These are phyloP conservation scores for Diplodus sargus DNA, from an alignment of 2,797 vertebrate species.

Conservation along the genomic window DNA sequence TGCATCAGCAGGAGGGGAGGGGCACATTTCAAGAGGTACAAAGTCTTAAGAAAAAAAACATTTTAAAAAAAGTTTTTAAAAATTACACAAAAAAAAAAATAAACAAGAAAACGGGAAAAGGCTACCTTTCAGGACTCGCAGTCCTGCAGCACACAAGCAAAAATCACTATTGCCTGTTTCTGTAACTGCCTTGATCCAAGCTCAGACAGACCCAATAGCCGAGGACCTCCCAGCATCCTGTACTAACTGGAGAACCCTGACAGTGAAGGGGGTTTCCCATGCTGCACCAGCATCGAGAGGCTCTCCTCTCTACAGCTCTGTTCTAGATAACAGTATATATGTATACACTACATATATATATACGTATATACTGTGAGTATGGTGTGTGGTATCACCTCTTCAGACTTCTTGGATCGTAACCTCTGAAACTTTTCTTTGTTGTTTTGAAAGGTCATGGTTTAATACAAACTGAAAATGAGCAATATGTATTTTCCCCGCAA, in stretches of 20 bases:
- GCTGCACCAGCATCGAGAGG: constrained; percentile 86
- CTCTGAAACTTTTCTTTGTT: constrained; percentile 72
- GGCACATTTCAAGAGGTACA: constrained; percentile 80
- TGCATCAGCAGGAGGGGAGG: constrained; percentile 68
- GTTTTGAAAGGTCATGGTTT: constrained; percentile 72
- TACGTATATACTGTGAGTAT: constrained; percentile 61
- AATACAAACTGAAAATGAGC: constrained; percentile 81
- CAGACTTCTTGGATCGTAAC: constrained; percentile 78
- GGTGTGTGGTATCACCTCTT: constrained; percentile 74
- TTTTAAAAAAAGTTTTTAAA: constrained; percentile 23
- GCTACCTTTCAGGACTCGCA: constrained; percentile 81
- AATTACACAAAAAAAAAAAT: constrained; percentile 43
- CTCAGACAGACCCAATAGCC: constrained; percentile 82
- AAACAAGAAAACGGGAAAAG: constrained; percentile 69
- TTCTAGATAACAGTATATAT: constrained; percentile 71
- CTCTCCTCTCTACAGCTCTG: constrained; percentile 79
- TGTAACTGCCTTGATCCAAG: constrained; percentile 88
- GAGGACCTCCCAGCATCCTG: constrained; percentile 80
- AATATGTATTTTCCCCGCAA: constrained; percentile 82
- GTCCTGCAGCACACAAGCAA: constrained; percentile 86
- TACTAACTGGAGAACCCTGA: constrained; percentile 78
- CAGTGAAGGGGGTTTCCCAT: constrained; percentile 77
- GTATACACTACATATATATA: constrained; percentile 40
- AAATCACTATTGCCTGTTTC: constrained; percentile 87
- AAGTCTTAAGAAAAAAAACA: constrained; percentile 77